These are phyloP conservation scores for Amblyjoppa fuscipennis DNA, from an alignment of 2,888 invertebrate species.

Conservation along the genomic window DNA sequence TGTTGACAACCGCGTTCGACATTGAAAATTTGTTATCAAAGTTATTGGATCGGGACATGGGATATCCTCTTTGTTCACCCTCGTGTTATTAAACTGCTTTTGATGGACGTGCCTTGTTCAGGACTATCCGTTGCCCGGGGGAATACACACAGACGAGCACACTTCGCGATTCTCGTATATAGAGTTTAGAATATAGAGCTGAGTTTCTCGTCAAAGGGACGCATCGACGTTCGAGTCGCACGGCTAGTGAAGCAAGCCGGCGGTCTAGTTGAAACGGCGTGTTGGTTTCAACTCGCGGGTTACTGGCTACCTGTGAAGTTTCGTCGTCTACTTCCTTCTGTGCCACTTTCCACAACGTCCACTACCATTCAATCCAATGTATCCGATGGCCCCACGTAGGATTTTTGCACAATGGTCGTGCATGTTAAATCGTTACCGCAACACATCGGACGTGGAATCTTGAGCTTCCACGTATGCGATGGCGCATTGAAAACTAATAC, in stretches of 20 bases:
- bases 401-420: neutral
- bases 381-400: neutral
- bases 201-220: neutral
- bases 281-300: neutral
- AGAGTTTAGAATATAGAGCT: constrained; percentile 17
- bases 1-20: constrained; percentile 7
- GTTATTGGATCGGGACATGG: constrained; percentile 50
- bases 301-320: neutral
- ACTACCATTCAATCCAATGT: neutral
- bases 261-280: neutral
- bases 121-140: constrained; percentile 56
- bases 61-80: constrained; percentile 29
- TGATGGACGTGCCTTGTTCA: constrained; percentile 59
- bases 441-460: neutral
- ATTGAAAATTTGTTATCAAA: constrained; percentile 48
- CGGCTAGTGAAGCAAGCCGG: neutral
- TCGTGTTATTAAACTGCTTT: constrained; percentile 54
- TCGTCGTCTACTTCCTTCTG: constrained; percentile 7
- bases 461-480: neutral
- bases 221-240: constrained; percentile 1
- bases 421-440: neutral
- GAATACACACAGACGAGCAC: neutral
- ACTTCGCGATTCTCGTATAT: neutral
- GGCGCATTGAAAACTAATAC: constrained; percentile 25
- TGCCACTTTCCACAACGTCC: neutral